Percentiles rank a stretch among this genome's conserved stretches.
These are phyloP conservation scores for Todus mexicanus DNA, from an alignment of 2,797 vertebrate genomes.

Conservation along the genomic window DNA sequence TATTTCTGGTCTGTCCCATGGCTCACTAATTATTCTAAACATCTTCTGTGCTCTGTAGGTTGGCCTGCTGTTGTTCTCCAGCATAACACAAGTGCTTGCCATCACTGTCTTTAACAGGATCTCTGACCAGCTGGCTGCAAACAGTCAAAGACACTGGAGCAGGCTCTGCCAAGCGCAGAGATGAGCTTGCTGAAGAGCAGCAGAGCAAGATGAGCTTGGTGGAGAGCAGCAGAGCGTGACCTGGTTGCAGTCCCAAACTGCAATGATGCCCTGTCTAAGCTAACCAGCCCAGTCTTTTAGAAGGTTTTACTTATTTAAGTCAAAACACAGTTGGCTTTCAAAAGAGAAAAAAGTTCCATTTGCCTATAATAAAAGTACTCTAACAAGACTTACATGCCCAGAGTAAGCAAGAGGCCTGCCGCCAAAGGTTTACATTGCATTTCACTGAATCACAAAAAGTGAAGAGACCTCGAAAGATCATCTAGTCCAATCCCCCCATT, in stretches of 20 bases:
- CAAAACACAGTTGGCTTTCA: neutral
- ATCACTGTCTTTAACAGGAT: neutral
- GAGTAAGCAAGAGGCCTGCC: neutral
- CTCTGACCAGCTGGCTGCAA: neutral
- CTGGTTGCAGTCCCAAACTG: neutral
- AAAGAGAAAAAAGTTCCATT: neutral
- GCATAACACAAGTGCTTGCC: neutral
- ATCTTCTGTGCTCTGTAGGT: no score
- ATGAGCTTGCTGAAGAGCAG: neutral
- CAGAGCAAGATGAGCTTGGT: no score
- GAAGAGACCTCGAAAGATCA: no score
- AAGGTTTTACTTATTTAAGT: neutral
- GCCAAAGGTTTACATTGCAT: no score
- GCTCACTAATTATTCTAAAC: no score
- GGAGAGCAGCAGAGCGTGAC: neutral
- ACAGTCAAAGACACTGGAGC: neutral
- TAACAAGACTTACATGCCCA: neutral
- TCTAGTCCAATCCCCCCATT: no score
- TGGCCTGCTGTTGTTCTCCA: no score
- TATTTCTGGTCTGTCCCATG: rapidly evolving
- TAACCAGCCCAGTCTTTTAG: neutral
- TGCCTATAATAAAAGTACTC: neutral
- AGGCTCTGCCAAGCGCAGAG: rapidly evolving
- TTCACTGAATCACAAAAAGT: no score
- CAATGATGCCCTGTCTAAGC: neutral